phyloP scores from a whole-genome alignment of 2,113 vertebrate species.

The Furnarius figulus region DNA sequence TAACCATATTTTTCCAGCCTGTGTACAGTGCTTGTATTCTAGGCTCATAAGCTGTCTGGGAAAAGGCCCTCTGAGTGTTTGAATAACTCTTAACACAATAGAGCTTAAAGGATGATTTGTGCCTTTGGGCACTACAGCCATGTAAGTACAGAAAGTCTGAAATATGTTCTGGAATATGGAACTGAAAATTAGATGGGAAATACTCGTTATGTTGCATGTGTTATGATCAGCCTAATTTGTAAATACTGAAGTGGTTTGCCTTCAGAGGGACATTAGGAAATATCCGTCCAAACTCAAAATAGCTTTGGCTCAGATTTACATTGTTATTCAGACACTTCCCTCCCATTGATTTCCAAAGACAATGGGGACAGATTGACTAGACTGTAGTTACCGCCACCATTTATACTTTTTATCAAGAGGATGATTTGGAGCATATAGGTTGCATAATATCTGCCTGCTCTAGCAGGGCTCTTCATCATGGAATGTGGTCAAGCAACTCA shows the following conservation, averaged over 20 bases:
- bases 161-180: not conserved
- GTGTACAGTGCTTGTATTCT: not conserved
- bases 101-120: constrained; percentile 36
- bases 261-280: not conserved
- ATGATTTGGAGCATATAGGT: not conserved
- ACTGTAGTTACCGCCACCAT: not conserved
- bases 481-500: not conserved
- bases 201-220: constrained; percentile 20
- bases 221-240: constrained; percentile 39
- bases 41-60: not conserved
- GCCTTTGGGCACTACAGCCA: not conserved
- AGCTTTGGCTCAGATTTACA: not conserved
- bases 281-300: not conserved
- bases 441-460: not conserved
- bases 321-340: not conserved
- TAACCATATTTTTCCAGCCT: constrained; percentile 19
- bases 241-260: not conserved
- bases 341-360: not conserved
- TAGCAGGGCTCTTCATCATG: not conserved
- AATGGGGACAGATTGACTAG: not conserved
- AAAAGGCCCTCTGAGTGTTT: constrained; percentile 22
- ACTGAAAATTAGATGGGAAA: constrained; percentile 36
- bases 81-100: not conserved
- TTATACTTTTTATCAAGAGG: not conserved
- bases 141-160: not conserved